Evolutionary conservation across 2,113 vertebrate genomes (phyloP).

Genomic region (Rhinopithecus roxellana): DNA sequence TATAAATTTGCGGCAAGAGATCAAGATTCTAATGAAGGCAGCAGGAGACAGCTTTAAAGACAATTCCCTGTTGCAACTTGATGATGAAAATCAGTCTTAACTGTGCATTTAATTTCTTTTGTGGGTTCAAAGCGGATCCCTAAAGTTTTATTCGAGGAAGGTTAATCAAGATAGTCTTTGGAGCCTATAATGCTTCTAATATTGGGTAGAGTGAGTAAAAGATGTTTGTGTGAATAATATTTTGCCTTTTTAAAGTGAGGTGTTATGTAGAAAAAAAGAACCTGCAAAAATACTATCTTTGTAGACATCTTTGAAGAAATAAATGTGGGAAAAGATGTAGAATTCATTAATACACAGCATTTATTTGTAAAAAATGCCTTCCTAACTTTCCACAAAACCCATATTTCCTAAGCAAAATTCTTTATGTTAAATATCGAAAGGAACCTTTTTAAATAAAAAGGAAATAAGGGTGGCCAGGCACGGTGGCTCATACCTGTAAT

Average conservation of each 20-base stretch:
- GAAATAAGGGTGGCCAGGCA: background rate
- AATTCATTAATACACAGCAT: background rate
- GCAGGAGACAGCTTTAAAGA: conserved; percentile 72
- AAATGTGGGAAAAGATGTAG: background rate
- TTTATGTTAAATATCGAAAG: background rate
- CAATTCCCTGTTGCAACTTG: conserved; percentile 63
- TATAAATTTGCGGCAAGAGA: conserved; percentile 72
- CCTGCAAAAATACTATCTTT: background rate
- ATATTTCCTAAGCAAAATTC: background rate
- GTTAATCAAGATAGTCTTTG: conserved; percentile 62
- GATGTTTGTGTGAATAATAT: conserved; percentile 53
- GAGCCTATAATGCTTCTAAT: conserved; percentile 14
- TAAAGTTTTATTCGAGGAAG: conserved; percentile 67
- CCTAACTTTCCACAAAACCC: background rate
- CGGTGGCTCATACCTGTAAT: too few species aligned
- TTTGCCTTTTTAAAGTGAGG: conserved; percentile 42
- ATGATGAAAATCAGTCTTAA: conserved; percentile 75
- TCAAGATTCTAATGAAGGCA: conserved; percentile 75
- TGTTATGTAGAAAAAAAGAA: background rate
- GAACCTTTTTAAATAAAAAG: too few species aligned
- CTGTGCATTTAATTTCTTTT: conserved; percentile 79
- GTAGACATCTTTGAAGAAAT: conserved; percentile 7
- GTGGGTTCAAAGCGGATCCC: conserved; percentile 71
- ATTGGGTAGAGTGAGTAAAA: conserved; percentile 37
- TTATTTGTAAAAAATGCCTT: conserved; percentile 15